A percentile compares a stretch with the other conserved stretches of the same genome.
Evolutionary conservation across 2,113 vertebrate species (phyloP).

Genomic region (Mus spicilegus): DNA sequence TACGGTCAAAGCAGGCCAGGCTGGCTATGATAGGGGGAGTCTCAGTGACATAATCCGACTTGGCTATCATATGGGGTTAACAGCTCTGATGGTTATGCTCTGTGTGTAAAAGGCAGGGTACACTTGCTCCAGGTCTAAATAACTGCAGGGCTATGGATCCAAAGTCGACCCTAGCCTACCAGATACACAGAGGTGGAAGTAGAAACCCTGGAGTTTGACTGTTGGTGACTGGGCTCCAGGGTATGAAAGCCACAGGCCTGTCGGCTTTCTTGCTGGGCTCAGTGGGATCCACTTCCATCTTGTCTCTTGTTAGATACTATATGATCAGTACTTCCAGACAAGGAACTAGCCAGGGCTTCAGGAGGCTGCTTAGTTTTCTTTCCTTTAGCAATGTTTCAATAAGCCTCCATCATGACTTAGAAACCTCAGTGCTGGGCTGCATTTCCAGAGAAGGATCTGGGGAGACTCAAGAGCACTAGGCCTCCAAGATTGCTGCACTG

Average conservation of each 20-base stretch:
- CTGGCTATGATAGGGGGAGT: neutral
- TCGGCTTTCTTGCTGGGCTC: neutral
- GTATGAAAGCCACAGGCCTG: neutral
- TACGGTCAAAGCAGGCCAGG: neutral
- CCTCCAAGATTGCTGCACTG: neutral
- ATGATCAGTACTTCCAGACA: neutral
- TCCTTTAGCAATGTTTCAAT: neutral
- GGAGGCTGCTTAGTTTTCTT: neutral
- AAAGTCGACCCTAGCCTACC: neutral
- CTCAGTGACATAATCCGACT: neutral
- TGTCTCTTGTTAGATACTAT: neutral
- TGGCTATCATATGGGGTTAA: neutral
- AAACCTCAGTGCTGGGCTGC: neutral
- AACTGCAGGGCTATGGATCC: neutral
- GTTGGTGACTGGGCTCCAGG: neutral
- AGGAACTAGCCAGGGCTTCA: neutral
- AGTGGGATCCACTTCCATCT: neutral
- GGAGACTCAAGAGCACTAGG: neutral
- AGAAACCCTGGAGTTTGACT: neutral
- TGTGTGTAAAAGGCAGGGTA: neutral
- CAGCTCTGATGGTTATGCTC: neutral
- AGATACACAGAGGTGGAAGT: neutral
- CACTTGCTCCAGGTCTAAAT: neutral
- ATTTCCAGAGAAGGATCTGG: slow-evolving; percentile 40
- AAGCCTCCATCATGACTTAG: neutral